These are phyloP conservation scores for Lophotriccus pileatus DNA, from an alignment of 2,797 vertebrate species.

Conservation along the genomic window DNA sequence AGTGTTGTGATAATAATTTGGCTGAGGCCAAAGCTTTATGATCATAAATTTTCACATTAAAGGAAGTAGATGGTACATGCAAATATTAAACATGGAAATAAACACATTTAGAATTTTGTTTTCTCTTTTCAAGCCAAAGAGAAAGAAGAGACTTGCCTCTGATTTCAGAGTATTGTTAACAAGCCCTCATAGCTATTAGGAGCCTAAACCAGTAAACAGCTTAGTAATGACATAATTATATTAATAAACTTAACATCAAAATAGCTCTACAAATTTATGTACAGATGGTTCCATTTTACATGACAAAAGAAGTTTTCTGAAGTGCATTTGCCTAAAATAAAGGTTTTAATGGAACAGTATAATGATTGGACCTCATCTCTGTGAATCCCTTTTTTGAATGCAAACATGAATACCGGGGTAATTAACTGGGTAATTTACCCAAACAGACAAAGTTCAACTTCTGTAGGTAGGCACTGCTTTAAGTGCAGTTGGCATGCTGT, in stretches of 20 bases:
- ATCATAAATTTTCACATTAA: neutral
- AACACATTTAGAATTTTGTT: neutral
- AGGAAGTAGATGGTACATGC: neutral
- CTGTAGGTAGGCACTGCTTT: neutral
- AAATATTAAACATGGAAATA: neutral
- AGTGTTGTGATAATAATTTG: neutral
- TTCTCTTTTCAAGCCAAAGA: neutral
- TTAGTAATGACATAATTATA: slow-evolving; percentile 10
- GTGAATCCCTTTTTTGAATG: neutral
- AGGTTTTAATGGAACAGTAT: neutral
- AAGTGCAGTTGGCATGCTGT: neutral
- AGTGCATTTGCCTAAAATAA: neutral
- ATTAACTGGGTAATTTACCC: neutral
- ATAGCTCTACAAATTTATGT: neutral
- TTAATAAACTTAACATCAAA: slow-evolving; percentile 38
- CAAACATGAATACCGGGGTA: neutral
- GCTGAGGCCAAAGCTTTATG: neutral
- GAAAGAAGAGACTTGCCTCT: neutral
- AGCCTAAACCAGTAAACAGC: slow-evolving; percentile 5
- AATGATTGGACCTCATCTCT: neutral
- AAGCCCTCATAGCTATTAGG: neutral
- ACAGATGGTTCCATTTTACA: slow-evolving; percentile 27
- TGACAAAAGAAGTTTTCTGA: neutral
- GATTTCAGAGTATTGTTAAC: neutral
- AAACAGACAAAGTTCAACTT: neutral